Base-by-base conservation (phyloP, 2,113 vertebrate genomes). In the Rutilus rutilus region DNA sequence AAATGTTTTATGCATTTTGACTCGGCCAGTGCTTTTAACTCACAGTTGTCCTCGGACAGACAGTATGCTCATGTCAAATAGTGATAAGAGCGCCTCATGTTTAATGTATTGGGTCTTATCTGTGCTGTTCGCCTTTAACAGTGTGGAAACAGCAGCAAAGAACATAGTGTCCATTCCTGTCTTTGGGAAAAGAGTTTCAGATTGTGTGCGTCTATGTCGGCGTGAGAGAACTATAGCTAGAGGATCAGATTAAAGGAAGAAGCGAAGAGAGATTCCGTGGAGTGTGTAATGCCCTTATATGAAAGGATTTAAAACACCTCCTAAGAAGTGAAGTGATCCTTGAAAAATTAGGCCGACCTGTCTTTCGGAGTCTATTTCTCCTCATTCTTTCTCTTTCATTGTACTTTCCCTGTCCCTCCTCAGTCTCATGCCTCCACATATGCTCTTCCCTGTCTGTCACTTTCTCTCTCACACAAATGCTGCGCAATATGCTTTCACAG, bases 221-320 rank as follows among this genome's bases (percentile, higher is more conserved):
- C 50, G 0, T 83, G 50, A 83, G 47, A 54, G 81, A 83, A 57
- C 39, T 69, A 33, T 69, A n/a, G 50, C 67, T 23, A 36, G 21
- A 59, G 81, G 52, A 83, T 83, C 64, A 73, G 81, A 83, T 83
- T 83, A 83, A 83, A 83, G 27, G 81, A 83, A 73, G 10, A 50
- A 73, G 47, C 30, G 65, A 83, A 73, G 50, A 73, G 30, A n/a
- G 27, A 73, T 83, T 30, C 50, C 0, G 81, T 71, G 67, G 50
- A 59, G 47, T 83, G 65, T 6, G 67, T 50, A 25, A 83, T 83
- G 81, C 33, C 81, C 81, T 71, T 83, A 73, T 83, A 83, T 73
- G 65, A 73, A 83, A 73, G 67, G 67, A 59, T 83, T 83, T 83
- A 83, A 73, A 71, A 83, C 65, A 33, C 65, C 64, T 67, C 50